phyloP scores from a whole-genome alignment of 2,113 vertebrate genomes.

The Hippocampus guttulatus region DNA sequence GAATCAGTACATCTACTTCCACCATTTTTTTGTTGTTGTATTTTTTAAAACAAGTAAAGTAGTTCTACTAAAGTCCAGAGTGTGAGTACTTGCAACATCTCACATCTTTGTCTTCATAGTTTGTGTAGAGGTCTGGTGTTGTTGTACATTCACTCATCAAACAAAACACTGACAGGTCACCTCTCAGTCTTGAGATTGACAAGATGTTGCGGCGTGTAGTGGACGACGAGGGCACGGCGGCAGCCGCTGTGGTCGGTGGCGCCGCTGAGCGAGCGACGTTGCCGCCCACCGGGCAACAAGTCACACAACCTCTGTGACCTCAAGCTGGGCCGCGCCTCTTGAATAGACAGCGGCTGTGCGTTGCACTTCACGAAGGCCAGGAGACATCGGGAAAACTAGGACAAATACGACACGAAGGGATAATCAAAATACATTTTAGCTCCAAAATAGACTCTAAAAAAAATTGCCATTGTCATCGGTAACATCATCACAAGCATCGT shows the following conservation, averaged over 20 bases:
- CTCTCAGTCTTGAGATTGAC: neutral
- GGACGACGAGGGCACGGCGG: neutral
- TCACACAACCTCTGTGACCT: slow-evolving; percentile 6
- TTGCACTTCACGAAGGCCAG: slow-evolving; percentile 62
- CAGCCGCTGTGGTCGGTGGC: neutral
- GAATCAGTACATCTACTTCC: no score
- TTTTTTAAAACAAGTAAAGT: no score
- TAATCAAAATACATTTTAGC: no score
- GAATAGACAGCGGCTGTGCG: slow-evolving; percentile 26
- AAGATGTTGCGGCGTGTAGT: neutral
- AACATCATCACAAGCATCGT: no score
- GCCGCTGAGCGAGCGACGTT: neutral
- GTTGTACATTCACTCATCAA: neutral
- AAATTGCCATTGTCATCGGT: no score
- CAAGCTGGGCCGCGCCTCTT: slow-evolving; percentile 21
- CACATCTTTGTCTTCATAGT: no score
- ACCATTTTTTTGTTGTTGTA: no score
- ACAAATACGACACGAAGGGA: neutral
- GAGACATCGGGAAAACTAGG: slow-evolving; percentile 65
- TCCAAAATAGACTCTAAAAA: no score
- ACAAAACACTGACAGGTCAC: neutral
- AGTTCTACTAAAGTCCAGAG: no score
- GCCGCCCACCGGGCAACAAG: neutral
- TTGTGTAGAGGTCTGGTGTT: neutral
- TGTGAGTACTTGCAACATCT: no score